Evolutionary conservation across 1,140 invertebrate species (phyloP).

Genomic region (Drosophila tropicalis): DNA sequence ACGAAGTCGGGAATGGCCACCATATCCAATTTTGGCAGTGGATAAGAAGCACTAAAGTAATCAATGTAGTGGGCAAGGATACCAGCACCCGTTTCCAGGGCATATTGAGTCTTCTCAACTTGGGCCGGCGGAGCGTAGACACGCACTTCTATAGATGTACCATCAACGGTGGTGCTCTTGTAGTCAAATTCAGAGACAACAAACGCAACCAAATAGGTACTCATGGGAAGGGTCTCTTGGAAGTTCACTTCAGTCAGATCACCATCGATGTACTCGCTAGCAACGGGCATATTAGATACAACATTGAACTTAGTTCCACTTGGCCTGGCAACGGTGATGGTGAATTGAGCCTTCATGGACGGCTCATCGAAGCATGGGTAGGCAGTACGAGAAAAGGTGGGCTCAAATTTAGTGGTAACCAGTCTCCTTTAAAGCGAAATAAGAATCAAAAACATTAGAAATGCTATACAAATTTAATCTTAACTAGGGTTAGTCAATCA

Average conservation of each 20-base stretch:
- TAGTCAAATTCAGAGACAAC: constrained; percentile 94
- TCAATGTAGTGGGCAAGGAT: constrained; percentile 93
- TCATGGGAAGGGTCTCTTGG: constrained; percentile 93
- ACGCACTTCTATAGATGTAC: constrained; percentile 86
- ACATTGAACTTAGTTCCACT: constrained; percentile 86
- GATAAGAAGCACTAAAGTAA: constrained; percentile 94
- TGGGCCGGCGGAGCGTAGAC: constrained; percentile 90
- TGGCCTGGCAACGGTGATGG: constrained; percentile 90
- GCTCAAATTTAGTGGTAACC: constrained; percentile 96
- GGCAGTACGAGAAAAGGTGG: constrained; percentile 94
- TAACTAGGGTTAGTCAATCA: constrained; percentile 18
- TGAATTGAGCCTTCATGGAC: constrained; percentile 94
- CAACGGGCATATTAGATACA: constrained; percentile 91
- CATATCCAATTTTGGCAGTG: constrained; percentile 95
- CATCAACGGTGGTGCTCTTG: constrained; percentile 85
- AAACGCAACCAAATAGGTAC: constrained; percentile 95
- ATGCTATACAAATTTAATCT: neutral
- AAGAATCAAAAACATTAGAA: neutral
- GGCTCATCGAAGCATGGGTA: constrained; percentile 99
- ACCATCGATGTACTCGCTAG: constrained; percentile 44
- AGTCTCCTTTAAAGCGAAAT: constrained; percentile 86
- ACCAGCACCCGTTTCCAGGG: constrained; percentile 89
- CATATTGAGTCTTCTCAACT: constrained; percentile 91
- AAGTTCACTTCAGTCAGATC: constrained; percentile 85
- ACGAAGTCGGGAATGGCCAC: constrained; percentile 97